Evolutionary conservation across 2,797 vertebrate genomes (phyloP).

Genomic region (Syngnathus rostellatus): DNA sequence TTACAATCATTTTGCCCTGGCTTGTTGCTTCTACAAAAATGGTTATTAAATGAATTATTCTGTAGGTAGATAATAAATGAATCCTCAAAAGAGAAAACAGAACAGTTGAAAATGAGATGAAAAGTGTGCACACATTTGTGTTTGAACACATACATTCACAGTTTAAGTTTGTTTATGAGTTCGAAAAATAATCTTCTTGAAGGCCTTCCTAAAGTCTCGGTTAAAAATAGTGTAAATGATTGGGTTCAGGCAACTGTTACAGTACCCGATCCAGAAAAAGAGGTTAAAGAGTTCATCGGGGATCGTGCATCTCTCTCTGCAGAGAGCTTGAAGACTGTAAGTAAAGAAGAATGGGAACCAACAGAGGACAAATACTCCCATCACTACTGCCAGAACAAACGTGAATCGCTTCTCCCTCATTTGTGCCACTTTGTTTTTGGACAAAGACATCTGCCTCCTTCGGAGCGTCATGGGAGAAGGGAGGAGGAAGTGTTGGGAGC

Average conservation of each 20-base stretch:
- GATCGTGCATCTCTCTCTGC: conserved; percentile 58
- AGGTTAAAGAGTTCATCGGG: conserved; percentile 66
- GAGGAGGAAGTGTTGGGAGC: conserved; percentile 49
- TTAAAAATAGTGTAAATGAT: conserved; percentile 75
- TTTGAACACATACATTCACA: conserved; percentile 1
- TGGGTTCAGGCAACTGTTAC: conserved; percentile 73
- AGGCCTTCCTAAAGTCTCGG: conserved; percentile 70
- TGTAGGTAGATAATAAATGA: conserved; percentile 37
- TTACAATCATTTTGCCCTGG: conserved; percentile 4
- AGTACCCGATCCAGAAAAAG: conserved; percentile 78
- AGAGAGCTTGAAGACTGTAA: conserved; percentile 69
- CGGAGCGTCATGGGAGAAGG: conserved; percentile 35
- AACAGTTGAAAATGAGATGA: conserved; percentile 42
- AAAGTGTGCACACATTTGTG: conserved; percentile 10
- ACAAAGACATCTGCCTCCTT: conserved; percentile 40
- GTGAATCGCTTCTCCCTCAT: conserved; percentile 72
- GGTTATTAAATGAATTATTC: conserved; percentile 17
- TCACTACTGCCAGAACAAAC: conserved; percentile 70
- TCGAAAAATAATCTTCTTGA: conserved; percentile 68
- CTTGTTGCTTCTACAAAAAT: conserved; percentile 6
- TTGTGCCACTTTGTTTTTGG: conserved; percentile 63
- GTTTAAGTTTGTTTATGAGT: conserved; percentile 32
- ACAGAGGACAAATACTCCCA: conserved; percentile 71
- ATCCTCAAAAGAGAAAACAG: conserved; percentile 36
- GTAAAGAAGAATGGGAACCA: conserved; percentile 77